These are phyloP conservation scores for Thaumatotibia leucotreta DNA, from an alignment of 1,140 invertebrate genomes.

Conservation along the genomic window DNA sequence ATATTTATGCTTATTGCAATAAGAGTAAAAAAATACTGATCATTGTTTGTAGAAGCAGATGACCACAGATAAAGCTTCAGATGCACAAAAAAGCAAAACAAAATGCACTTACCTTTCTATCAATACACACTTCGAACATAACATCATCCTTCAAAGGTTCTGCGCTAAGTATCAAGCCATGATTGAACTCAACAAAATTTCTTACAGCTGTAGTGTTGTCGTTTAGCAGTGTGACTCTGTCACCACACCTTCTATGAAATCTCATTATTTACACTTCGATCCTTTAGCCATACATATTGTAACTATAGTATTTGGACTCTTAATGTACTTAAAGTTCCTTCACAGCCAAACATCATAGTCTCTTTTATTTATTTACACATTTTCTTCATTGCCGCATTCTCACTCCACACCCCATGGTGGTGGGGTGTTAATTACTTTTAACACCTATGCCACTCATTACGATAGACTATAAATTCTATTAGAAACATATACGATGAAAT, in stretches of 20 bases:
- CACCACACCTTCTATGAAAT: slow-evolving; percentile 90
- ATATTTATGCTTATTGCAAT: too few species aligned
- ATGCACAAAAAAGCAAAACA: neutral
- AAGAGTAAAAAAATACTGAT: neutral
- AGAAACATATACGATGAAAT: neutral
- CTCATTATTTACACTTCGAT: slow-evolving; percentile 69
- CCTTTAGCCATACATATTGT: neutral
- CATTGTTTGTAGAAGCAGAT: slow-evolving; percentile 9
- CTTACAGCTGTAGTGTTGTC: slow-evolving; percentile 88
- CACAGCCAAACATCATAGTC: neutral
- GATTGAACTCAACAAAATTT: slow-evolving; percentile 88
- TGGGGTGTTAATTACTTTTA: slow-evolving; percentile 10
- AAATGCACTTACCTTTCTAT: slow-evolving; percentile 85
- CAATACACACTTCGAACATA: slow-evolving; percentile 92
- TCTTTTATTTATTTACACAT: neutral
- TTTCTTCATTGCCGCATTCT: neutral
- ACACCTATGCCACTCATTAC: neutral
- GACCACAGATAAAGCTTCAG: neutral
- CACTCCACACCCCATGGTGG: slow-evolving; percentile 3
- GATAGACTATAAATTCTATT: neutral
- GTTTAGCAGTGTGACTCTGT: slow-evolving; percentile 87
- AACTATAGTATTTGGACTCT: neutral
- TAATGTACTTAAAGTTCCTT: neutral
- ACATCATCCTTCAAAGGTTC: slow-evolving; percentile 89
- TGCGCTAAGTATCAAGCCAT: slow-evolving; percentile 83